Base-by-base conservation (phyloP, 2,113 vertebrate species). In the Myiozetetes cayanensis region DNA sequence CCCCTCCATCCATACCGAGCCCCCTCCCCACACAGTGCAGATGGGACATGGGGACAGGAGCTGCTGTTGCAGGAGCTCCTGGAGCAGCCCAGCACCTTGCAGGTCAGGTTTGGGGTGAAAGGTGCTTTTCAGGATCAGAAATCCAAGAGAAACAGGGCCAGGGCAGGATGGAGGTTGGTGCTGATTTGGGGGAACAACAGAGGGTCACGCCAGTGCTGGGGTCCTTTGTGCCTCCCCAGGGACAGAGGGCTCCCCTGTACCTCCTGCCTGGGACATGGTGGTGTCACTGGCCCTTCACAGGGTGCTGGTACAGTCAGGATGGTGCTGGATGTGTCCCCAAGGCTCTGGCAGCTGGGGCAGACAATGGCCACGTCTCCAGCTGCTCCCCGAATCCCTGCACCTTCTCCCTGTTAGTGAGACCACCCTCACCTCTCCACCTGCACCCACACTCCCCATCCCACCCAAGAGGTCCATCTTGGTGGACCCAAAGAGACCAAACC, bases 1-100 rank as follows among this genome's bases (percentile, higher is more conserved):
- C 15, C 15, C 43, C 35, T 68, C 20, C n/a, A 35, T 3, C 35
- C 58, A 25, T 15, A 24, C 33, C 4, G 3, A 3, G 6, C 17
- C 2, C 23, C 49, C 59, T 44, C n/a, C 56, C 27, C 15, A 30
- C 1, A 0, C 0, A 0, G 43, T 2, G 9, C 1, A 0, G 41
- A 8, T 23, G 31, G 18, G 50, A 31, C 30, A 5, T 0, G 4
- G 58, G n/a, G 17, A 52, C 30, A 47, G 21, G 33, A 52, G 56
- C 15, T 73, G 23, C 58, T 56, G 46, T 12, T 39, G 39, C 61
- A 62, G 24, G 31, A 70, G 56, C 13, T 73, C 33, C 63, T 56
- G 50, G 41, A 79, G 41, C 59, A 93, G 55, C 30, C 49, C 73
- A 87, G 61, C 43, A 58, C 14, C 14, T 49, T 59, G n/a, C 3